phyloP scores from a whole-genome alignment of 2,797 vertebrate species.

The Intellagama lesueurii region DNA sequence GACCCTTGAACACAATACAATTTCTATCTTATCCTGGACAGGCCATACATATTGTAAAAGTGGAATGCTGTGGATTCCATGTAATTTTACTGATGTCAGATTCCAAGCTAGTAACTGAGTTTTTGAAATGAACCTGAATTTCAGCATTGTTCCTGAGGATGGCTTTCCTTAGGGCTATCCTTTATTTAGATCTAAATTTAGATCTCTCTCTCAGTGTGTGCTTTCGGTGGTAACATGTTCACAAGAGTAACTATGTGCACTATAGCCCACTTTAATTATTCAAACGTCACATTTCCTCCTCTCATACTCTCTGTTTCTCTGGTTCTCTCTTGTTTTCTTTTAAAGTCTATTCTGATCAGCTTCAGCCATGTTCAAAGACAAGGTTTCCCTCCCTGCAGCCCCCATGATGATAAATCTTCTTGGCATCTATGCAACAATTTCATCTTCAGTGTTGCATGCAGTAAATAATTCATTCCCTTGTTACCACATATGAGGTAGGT shows the following conservation, averaged over 20 bases:
- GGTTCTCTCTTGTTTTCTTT: not conserved
- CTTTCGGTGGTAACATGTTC: not conserved
- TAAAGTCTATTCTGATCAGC: constrained; percentile 6
- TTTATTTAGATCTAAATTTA: not conserved
- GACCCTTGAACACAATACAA: not conserved
- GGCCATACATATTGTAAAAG: too few relatives aligned
- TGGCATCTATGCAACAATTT: constrained; percentile 21
- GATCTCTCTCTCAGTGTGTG: not conserved
- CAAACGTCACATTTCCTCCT: constrained; percentile 1
- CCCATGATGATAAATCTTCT: constrained; percentile 19
- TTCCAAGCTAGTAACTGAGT: not conserved
- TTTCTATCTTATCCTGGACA: not conserved
- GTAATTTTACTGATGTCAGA: not conserved
- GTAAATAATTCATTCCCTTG: constrained; percentile 43
- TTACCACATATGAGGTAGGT: constrained; percentile 33
- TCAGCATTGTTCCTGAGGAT: not conserved
- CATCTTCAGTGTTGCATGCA: constrained; percentile 24
- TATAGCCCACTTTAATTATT: constrained; percentile 30
- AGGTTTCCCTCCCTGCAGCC: constrained; percentile 29
- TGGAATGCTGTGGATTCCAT: not conserved
- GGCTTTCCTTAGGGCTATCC: not conserved
- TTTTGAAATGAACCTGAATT: not conserved
- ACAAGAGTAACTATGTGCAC: not conserved
- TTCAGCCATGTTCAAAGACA: constrained; percentile 33
- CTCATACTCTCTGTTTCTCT: not conserved